These are phyloP conservation scores for Ochlodes sylvanus DNA, from an alignment of 2,888 invertebrate genomes.

Conservation along the genomic window DNA sequence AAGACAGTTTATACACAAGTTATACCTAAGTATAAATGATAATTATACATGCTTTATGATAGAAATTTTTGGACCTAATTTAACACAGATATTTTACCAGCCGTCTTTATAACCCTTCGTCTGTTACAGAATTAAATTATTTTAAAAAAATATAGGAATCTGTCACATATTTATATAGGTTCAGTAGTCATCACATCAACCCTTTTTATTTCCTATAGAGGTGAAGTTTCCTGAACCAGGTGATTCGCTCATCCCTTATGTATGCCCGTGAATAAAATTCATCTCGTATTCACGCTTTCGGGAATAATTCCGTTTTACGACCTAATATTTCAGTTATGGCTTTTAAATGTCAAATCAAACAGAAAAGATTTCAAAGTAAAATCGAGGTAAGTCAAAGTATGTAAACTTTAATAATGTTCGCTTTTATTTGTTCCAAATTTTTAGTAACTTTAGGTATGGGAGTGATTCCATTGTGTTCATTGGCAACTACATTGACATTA, in stretches of 20 bases:
- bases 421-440: no score
- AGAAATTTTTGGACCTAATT: no score
- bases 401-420: constrained; percentile 39
- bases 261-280: constrained; percentile 60
- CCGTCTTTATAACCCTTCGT: no score
- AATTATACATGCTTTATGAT: no score
- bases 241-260: constrained; percentile 61
- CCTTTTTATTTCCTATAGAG: constrained; percentile 12
- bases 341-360: constrained; percentile 24
- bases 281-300: constrained; percentile 57
- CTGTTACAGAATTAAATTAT: no score
- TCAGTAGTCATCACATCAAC: constrained; percentile 14
- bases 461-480: no score
- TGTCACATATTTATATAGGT: neutral
- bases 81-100: no score
- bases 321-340: constrained; percentile 26
- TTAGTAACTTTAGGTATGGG: no score
- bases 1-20: no score
- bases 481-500: no score
- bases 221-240: neutral
- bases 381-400: constrained; percentile 42
- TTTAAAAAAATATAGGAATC: no score
- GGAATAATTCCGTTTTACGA: constrained; percentile 52
- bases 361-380: constrained; percentile 42
- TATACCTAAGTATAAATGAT: no score